Conservation (phyloP, 92 coral and sea anemone genomes). For the Phenganax stokvisi region DNA sequence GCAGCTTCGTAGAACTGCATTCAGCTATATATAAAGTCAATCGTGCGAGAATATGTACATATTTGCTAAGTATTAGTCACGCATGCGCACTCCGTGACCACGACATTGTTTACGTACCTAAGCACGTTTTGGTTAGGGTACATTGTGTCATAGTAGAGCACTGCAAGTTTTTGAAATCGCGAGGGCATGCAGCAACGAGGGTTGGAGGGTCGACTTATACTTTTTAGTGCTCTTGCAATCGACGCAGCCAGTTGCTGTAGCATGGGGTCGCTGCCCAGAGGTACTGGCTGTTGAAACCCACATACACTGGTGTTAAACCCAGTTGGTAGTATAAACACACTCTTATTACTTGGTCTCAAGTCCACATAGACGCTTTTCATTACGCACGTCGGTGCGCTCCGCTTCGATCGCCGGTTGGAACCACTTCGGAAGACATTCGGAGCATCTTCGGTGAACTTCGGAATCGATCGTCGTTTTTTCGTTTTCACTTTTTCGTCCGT, state of each 20-base stretch:
- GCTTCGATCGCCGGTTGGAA: not conserved
- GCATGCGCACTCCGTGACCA: slow-evolving; percentile 11
- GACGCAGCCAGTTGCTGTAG: not conserved
- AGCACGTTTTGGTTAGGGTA: not conserved
- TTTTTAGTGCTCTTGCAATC: not conserved
- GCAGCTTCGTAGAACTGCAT: too few species aligned
- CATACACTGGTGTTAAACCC: slow-evolving; percentile 2
- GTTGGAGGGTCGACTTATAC: not conserved
- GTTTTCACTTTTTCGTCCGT: not conserved
- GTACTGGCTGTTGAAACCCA: slow-evolving; percentile 2
- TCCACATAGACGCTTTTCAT: not conserved
- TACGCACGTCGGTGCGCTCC: not conserved
- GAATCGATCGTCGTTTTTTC: slow-evolving; percentile 5
- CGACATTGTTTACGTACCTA: slow-evolving; percentile 6
- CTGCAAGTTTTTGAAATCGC: not conserved
- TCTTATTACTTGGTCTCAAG: not conserved
- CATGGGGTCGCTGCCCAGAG: slow-evolving; percentile 11
- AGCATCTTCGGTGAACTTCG: not conserved
- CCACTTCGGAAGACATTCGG: not conserved
- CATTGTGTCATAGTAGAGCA: not conserved
- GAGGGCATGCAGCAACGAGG: not conserved
- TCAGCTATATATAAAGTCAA: too few species aligned
- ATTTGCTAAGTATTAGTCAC: not conserved
- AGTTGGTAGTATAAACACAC: not conserved
- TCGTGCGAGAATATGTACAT: not conserved